Conservation (phyloP, 2,888 invertebrate species). For the Parnassius orleans region DNA sequence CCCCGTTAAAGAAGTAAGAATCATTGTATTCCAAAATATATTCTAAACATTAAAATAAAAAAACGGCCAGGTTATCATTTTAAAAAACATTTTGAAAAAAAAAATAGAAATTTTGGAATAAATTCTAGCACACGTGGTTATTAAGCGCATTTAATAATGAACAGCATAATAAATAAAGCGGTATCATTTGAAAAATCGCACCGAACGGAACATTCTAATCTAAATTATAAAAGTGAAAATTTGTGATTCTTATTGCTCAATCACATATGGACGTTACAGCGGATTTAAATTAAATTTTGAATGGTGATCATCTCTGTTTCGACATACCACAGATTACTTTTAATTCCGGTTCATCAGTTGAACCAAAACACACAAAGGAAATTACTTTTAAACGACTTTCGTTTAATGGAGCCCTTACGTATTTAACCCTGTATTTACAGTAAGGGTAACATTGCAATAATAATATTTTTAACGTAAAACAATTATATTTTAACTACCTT, state of each 20-base stretch:
- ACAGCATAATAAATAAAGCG: slow-evolving; percentile 3
- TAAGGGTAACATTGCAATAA: not conserved
- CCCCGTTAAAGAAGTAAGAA: too few relatives aligned
- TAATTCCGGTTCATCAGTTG: slow-evolving; percentile 22
- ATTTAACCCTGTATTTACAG: not conserved
- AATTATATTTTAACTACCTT: not conserved
- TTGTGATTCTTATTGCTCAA: slow-evolving; percentile 24
- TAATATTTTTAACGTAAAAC: not conserved
- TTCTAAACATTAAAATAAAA: too few relatives aligned
- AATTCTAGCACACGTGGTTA: too few relatives aligned
- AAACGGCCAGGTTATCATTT: too few relatives aligned
- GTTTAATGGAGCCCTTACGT: not conserved
- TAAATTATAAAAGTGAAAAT: slow-evolving; percentile 26
- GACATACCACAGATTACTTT: slow-evolving; percentile 12
- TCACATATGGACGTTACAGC: slow-evolving; percentile 13
- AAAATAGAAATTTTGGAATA: too few relatives aligned
- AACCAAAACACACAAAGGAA: slow-evolving; percentile 9
- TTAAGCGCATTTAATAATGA: not conserved
- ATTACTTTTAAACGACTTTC: slow-evolving; percentile 17
- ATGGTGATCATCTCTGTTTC: slow-evolving; percentile 8
- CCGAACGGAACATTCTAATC: not conserved
- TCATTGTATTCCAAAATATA: too few relatives aligned
- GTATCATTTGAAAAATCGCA: slow-evolving; percentile 3
- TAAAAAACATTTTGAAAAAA: too few relatives aligned
- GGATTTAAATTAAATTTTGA: slow-evolving; percentile 15